A percentile compares a stretch with the other conserved stretches of the same genome.
These are phyloP conservation scores for Drosophila incognita DNA, from an alignment of 2,888 invertebrate genomes.

Conservation along the genomic window DNA sequence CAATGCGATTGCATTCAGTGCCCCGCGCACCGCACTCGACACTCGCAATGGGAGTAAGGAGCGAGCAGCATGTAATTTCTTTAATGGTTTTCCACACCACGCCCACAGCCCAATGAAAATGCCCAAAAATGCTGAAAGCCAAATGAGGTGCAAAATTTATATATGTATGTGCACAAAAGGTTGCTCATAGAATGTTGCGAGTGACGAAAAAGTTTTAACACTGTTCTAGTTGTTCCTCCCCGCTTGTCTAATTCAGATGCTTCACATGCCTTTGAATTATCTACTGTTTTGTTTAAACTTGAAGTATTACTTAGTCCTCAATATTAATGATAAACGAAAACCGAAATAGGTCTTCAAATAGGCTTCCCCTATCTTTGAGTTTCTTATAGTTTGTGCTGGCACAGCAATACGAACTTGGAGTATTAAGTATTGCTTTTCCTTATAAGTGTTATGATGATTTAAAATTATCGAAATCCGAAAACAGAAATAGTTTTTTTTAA, in stretches of 20 bases:
- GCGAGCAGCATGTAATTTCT: slow-evolving; percentile 81
- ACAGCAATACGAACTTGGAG: not conserved
- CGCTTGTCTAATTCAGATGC: not conserved
- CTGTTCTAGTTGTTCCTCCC: not conserved
- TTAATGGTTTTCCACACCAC: slow-evolving; percentile 78
- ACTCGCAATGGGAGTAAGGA: slow-evolving; percentile 42
- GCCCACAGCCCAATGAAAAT: slow-evolving; percentile 34
- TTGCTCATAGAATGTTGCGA: slow-evolving; percentile 2
- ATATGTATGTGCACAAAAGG: slow-evolving; percentile 5
- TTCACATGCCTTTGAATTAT: not conserved
- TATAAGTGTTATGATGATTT: no score
- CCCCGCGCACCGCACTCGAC: slow-evolving; percentile 31
- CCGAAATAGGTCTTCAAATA: not conserved
- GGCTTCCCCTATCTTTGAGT: not conserved
- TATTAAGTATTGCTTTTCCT: not conserved
- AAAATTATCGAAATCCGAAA: no score
- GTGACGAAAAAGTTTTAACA: slow-evolving; percentile 14
- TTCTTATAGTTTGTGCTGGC: not conserved
- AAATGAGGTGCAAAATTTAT: slow-evolving; percentile 64
- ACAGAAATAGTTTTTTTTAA: no score
- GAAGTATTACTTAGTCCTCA: not conserved
- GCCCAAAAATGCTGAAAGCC: slow-evolving; percentile 60
- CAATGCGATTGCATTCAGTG: slow-evolving; percentile 75
- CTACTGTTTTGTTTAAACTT: not conserved
- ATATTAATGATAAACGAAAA: not conserved